Evolutionary conservation across 1,140 invertebrate species (phyloP).

Genomic region (Drosophila arizonae): DNA sequence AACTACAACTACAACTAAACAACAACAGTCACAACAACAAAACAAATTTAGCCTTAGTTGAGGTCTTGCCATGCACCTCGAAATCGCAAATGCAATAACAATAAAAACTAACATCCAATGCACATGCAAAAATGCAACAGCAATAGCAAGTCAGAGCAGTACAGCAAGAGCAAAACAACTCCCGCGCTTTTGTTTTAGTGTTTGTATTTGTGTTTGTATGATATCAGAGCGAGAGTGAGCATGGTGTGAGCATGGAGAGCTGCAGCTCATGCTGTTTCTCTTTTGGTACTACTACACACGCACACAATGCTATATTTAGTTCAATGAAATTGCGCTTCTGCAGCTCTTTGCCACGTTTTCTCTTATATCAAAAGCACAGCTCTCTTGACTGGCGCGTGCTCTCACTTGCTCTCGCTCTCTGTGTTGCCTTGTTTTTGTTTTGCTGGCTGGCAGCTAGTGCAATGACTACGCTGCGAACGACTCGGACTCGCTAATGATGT

Average conservation of each 20-base stretch:
- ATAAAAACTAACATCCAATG: constrained; percentile 50
- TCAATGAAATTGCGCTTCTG: constrained; percentile 66
- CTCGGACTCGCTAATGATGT: constrained; percentile 66
- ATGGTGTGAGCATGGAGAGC: constrained; percentile 22
- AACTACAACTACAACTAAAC: background rate
- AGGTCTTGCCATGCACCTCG: constrained; percentile 80
- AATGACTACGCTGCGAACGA: constrained; percentile 58
- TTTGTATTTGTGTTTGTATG: constrained; percentile 19
- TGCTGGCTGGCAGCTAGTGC: constrained; percentile 69
- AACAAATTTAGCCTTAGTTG: constrained; percentile 73
- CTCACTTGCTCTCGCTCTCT: constrained; percentile 25
- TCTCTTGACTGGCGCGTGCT: background rate
- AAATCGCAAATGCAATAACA: constrained; percentile 66
- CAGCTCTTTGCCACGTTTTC: constrained; percentile 34
- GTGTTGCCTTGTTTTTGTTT: constrained; percentile 70
- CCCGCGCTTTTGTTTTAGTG: constrained; percentile 65
- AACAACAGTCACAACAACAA: constrained; percentile 16
- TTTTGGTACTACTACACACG: constrained; percentile 23
- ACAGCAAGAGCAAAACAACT: constrained; percentile 66
- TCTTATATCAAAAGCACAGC: constrained; percentile 16
- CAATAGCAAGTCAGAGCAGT: constrained; percentile 39
- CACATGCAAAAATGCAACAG: constrained; percentile 53
- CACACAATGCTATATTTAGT: constrained; percentile 65
- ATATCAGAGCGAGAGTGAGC: constrained; percentile 14
- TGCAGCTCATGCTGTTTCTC: constrained; percentile 30